Percentiles rank a stretch among this genome's conserved stretches.
These are phyloP conservation scores for Lepidochitona cinerea DNA, from an alignment of 2,888 invertebrate genomes.

Conservation along the genomic window DNA sequence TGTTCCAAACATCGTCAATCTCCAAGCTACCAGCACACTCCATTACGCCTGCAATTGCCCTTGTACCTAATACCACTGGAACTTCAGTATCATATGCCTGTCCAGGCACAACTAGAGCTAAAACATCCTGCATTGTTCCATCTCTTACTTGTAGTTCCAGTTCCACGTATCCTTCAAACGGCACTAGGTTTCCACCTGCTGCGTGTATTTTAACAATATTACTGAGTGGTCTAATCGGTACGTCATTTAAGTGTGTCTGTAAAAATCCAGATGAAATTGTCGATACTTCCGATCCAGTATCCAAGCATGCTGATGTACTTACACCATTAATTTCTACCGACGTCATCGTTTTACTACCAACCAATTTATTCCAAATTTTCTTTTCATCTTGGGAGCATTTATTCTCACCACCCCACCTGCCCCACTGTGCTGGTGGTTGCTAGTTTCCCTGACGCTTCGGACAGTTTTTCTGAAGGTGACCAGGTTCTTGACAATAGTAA, in stretches of 20 bases:
- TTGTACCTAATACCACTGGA: slow-evolving; percentile 26
- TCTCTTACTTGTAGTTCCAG: slow-evolving; percentile 3
- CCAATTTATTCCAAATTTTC: background rate
- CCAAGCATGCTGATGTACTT: background rate
- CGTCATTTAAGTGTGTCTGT: background rate
- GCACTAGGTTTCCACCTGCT: slow-evolving; percentile 15
- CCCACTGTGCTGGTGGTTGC: background rate
- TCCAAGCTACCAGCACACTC: background rate
- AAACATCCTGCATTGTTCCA: background rate
- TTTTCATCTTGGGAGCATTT: background rate
- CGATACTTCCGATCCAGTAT: background rate
- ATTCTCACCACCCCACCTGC: background rate
- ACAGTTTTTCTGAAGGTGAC: background rate
- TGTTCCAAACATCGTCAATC: background rate
- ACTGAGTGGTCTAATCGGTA: background rate
- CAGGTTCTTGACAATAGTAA: background rate
- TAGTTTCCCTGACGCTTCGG: background rate
- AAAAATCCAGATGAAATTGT: background rate
- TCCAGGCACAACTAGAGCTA: slow-evolving; percentile 4
- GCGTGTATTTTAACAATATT: slow-evolving; percentile 3
- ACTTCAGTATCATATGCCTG: slow-evolving; percentile 3
- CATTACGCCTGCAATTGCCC: slow-evolving; percentile 16
- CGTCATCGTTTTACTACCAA: background rate
- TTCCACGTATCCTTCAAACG: slow-evolving; percentile 23
- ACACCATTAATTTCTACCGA: background rate